Percentiles rank a stretch among this genome's conserved stretches.
These are phyloP conservation scores for Myiopsitta monachus DNA, from an alignment of 2,113 vertebrate species.

Conservation along the genomic window DNA sequence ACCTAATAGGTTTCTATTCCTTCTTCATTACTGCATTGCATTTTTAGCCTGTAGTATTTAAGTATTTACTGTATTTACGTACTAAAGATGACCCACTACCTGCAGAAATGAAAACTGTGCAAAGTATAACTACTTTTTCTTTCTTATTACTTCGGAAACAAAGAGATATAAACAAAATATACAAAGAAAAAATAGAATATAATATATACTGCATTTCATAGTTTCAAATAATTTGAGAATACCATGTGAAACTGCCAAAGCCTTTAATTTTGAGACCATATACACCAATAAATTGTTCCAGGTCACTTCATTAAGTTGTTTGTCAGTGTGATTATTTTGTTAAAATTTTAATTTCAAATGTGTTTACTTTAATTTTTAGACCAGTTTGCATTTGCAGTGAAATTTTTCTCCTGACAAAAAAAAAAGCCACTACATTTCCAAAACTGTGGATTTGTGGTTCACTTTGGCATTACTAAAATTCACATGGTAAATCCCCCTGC, in stretches of 20 bases:
- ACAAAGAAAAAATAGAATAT: neutral
- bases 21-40: neutral
- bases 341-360: conserved; percentile 27
- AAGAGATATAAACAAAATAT: neutral
- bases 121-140: neutral
- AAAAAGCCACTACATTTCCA: neutral
- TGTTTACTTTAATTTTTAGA: neutral
- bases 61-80: neutral
- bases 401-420: neutral
- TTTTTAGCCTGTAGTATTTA: neutral
- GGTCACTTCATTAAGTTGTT: neutral
- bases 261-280: neutral
- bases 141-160: neutral
- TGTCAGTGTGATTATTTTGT: neutral
- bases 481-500: neutral
- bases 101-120: neutral
- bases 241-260: neutral
- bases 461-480: neutral
- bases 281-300: neutral
- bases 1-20: neutral
- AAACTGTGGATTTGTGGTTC: neutral
- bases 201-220: neutral
- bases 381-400: neutral
- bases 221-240: neutral
- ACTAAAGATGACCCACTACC: neutral